Base-by-base conservation (phyloP, 2,888 invertebrate genomes). In the Argyresthia goedartella region DNA sequence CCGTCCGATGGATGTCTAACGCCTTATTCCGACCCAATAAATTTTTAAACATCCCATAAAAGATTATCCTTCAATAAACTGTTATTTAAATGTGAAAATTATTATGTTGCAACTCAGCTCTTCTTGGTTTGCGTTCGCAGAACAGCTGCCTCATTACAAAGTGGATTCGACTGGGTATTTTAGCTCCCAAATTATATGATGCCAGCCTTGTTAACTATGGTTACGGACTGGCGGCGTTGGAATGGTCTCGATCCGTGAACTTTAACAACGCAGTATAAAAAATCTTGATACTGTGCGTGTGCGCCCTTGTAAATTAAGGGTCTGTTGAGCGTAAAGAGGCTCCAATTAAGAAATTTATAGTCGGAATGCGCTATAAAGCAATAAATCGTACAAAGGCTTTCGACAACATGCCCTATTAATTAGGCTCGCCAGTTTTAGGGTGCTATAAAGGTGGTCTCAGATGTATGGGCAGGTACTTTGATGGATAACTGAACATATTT, bases 301-400 rank as follows among this genome's bases (percentile, higher is more conserved):
- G 71, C 67, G 73, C 81, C 78, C 78, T 81, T 81, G 73, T 81
- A 81, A 84, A 84, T 82, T 79, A 76, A 74, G 70, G 79, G 71
- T 64, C 71, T 65, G 72, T 63, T 67, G 73, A 76, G 72, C 77
- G 76, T 75, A 78, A 80, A 79, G 73, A 72, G 73, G 64, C 71
- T 62, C 81, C 81, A 86, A 84, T 85, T 82, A 85, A 79, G 73
- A 70, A 79, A 72, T 81, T 81, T 86, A 86, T 81, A 71, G 76
- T 71, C 74, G 65, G 71, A 74, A 76, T 73, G 71, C 71, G 81
- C 70, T 74, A 71, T 85, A 82, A 82, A 85, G 81, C 78, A 81
- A 85, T 85, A 84, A 86, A 85, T 84, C 71, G 68, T 73, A 74
- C 72, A 80, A 81, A 76, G 65, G 72, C 69, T 69, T 72, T 74